Conservation (phyloP, 2,797 vertebrate species). For the Pristis pectinata region DNA sequence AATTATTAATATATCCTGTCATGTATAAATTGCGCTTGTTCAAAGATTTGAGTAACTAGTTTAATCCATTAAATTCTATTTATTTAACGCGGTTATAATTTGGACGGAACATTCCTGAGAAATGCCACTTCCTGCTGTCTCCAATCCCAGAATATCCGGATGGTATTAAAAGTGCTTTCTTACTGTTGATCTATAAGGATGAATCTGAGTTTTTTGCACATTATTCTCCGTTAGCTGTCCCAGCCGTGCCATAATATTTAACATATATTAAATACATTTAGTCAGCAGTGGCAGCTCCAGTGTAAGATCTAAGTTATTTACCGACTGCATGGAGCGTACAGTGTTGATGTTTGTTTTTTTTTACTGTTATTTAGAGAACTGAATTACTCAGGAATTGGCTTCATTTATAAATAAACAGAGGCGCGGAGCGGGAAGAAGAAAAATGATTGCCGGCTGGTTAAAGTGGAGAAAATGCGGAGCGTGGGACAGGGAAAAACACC, state of each 20-base stretch:
- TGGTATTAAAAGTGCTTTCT: neutral
- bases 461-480: neutral
- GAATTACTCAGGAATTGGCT: neutral
- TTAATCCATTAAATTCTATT: conserved; percentile 9
- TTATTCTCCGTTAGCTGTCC: conserved; percentile 24
- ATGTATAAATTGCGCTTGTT: neutral
- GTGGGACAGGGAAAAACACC: no score
- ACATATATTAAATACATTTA: conserved; percentile 22
- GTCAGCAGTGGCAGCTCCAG: neutral
- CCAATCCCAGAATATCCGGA: conserved; percentile 15
- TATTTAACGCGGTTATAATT: neutral
- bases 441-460: neutral
- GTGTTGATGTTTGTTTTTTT: neutral
- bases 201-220: conserved; percentile 21
- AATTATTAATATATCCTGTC: neutral
- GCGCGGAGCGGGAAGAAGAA: neutral
- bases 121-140: neutral
- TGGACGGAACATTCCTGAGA: neutral
- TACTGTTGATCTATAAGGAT: conserved; percentile 33
- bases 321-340: neutral
- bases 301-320: neutral
- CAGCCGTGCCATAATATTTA: conserved; percentile 33
- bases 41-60: neutral
- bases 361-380: neutral
- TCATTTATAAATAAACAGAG: neutral